A percentile compares a stretch with the other conserved stretches of the same genome.
phyloP scores from a whole-genome alignment of 2,113 vertebrate species.

The Etia nguti region DNA sequence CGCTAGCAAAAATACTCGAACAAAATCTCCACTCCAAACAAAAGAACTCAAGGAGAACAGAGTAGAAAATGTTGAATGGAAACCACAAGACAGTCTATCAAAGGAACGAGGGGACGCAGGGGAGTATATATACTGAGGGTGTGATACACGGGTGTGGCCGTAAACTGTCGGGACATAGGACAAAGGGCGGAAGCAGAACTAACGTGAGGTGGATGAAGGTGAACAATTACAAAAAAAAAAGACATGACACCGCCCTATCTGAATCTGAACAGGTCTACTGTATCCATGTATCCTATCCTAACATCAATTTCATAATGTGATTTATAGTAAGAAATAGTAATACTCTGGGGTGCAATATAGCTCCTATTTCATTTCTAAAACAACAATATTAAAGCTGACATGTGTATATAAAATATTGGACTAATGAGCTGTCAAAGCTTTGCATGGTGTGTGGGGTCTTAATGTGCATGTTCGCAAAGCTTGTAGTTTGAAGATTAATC shows the following conservation, averaged over 20 bases:
- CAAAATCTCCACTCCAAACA: not conserved
- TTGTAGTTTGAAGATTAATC: not conserved
- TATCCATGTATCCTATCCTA: not conserved
- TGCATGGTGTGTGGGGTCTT: not conserved
- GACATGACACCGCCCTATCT: not conserved
- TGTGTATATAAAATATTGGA: not conserved
- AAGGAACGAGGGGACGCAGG: not conserved
- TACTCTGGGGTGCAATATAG: not conserved
- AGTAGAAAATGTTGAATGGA: not conserved
- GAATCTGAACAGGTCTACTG: not conserved
- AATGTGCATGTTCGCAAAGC: not conserved
- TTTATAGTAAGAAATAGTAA: not conserved
- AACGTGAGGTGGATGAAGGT: not conserved
- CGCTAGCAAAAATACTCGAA: not conserved
- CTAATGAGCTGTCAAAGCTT: not conserved
- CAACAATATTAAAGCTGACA: not conserved
- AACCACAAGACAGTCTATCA: not conserved
- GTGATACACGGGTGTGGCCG: not conserved
- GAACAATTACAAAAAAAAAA: not conserved
- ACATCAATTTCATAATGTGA: not conserved
- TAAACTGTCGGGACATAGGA: not conserved
- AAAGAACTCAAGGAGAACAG: not conserved
- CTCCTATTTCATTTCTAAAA: not conserved
- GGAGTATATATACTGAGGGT: not conserved
- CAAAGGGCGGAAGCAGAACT: not conserved